Base-by-base conservation (phyloP, 2,888 invertebrate species). In the Argynnis bischoffii region DNA sequence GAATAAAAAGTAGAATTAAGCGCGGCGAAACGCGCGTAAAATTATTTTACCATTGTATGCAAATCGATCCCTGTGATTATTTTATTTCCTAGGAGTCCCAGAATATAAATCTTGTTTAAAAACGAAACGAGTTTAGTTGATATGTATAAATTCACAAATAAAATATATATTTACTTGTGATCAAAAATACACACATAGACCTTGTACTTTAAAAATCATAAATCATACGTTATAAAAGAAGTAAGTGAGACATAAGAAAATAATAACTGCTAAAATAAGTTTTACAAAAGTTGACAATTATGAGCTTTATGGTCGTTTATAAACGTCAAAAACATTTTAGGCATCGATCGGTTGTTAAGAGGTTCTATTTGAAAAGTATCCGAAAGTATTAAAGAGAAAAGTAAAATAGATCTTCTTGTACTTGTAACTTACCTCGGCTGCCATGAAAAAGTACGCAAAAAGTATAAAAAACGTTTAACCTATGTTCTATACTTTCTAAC, bases 1-100 rank as follows among this genome's bases (percentile, higher is more conserved):
- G 86, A 89, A 92, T 89, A 92, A 92, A 92, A 92, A 91, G 89
- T 88, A 91, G 85, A 92, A 90, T 90, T 90, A 91, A 92, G 84
- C 90, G 89, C 90, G 88, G 87, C 89, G 89, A 90, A 91, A 92
- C 91, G 89, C 92, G 92, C 92, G 92, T 92, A 92, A 92, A 92
- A 92, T 92, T 92, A 92, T 92, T 92, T 92, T 92, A 90, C 92
- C 92, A 92, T 92, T 92, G 92, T 92, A 92, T 92, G 92, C 92
- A 92, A 92, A 92, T 92, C 86, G 78, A 85, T 82, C 85, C 84
- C 80, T 81, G 91, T 92, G 92, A 92, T 92, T 92, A 92, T 92
- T 92, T 92, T 92, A 92, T 92, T 92, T 92, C 89, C 90, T 92
- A 91, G 89, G 89, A 91, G 84, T 81, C 82, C 81, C 83, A 81